Percentiles rank a stretch among this genome's conserved stretches.
phyloP scores from a whole-genome alignment of 2,113 vertebrate genomes.

The Tauraco erythrolophus region DNA sequence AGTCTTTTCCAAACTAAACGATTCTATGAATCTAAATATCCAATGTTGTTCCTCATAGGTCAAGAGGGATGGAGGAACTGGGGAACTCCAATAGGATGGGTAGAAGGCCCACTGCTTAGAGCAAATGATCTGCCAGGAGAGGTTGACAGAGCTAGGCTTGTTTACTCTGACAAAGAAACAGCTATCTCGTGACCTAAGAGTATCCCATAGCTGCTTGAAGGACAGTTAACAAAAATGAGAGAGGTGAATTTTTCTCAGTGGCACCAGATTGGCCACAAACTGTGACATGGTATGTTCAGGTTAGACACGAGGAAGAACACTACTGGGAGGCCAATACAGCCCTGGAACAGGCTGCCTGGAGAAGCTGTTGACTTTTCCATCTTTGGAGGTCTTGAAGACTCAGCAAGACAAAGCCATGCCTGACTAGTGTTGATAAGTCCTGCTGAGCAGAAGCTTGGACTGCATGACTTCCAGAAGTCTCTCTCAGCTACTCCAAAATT shows the following conservation, averaged over 20 bases:
- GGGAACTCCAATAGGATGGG: not conserved
- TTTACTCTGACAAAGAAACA: not conserved
- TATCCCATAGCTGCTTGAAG: not conserved
- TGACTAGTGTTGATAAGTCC: not conserved
- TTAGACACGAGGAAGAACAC: fast-evolving
- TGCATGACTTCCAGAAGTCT: not conserved
- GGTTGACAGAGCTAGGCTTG: not conserved
- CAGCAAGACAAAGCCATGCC: not conserved
- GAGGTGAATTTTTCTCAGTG: not conserved
- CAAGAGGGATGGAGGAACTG: not conserved
- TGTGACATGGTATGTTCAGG: fast-evolving
- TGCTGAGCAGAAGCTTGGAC: not conserved
- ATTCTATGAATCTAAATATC: not conserved
- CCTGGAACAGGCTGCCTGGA: not conserved
- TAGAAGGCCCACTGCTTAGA: not conserved
- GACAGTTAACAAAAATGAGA: not conserved
- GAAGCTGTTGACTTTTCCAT: not conserved
- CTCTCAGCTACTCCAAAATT: not conserved
- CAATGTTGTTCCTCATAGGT: not conserved
- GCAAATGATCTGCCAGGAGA: not conserved
- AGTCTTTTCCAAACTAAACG: no score
- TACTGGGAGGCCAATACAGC: fast-evolving
- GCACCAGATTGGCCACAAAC: not conserved
- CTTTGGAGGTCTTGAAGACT: not conserved
- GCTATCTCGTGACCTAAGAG: not conserved